Evolutionary conservation across 2,113 vertebrate species (phyloP).

Genomic region (Cranoglanis bouderius): DNA sequence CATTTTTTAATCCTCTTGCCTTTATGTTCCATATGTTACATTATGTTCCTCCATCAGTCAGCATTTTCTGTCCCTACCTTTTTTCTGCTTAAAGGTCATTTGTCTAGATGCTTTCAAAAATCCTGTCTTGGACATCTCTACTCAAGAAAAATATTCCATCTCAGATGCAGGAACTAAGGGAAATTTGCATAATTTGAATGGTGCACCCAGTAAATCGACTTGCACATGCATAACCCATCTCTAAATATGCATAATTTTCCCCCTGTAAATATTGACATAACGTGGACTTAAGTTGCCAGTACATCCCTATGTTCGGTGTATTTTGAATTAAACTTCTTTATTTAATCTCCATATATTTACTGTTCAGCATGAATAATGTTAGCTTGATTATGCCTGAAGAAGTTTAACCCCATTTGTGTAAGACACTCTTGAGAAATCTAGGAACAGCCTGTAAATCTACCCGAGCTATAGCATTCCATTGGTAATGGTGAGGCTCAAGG

Average conservation of each 20-base stretch:
- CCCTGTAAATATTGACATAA: background rate
- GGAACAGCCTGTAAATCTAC: conserved; percentile 9
- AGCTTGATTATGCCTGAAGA: background rate
- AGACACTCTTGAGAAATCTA: background rate
- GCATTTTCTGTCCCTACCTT: too few relatives aligned
- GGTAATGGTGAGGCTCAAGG: conserved; percentile 25
- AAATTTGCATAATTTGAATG: background rate
- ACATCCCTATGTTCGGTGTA: background rate
- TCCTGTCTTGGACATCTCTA: background rate
- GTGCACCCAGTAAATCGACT: background rate
- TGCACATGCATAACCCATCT: background rate
- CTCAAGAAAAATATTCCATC: background rate
- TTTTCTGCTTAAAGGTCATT: too few relatives aligned
- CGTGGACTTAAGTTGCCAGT: background rate
- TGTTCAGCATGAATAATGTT: background rate
- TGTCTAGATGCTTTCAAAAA: background rate
- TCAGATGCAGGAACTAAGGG: background rate
- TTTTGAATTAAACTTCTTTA: background rate
- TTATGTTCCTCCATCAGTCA: too few relatives aligned
- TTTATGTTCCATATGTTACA: too few relatives aligned
- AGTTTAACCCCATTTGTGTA: conserved; percentile 12
- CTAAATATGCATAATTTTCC: background rate
- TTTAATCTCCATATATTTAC: background rate
- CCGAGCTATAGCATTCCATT: conserved; percentile 22
- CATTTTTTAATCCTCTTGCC: too few relatives aligned